These are phyloP conservation scores for Drosophila nigrodunni DNA, from an alignment of 1,140 invertebrate genomes.

Conservation along the genomic window DNA sequence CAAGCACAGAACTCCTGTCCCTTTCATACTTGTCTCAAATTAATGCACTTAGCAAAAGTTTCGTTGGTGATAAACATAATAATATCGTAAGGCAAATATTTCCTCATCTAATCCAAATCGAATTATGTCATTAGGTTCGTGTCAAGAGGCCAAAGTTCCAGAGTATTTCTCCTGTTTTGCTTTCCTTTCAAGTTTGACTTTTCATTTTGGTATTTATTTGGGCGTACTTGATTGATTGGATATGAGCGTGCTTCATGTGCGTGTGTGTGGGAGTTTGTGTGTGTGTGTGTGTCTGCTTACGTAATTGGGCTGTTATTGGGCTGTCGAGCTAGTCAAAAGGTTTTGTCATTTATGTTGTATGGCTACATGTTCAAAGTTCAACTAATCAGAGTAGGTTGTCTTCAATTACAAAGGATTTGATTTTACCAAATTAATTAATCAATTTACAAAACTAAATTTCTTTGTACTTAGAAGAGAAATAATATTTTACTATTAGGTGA, in stretches of 20 bases:
- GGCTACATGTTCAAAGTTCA: constrained; percentile 20
- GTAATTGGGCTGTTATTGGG: constrained; percentile 19
- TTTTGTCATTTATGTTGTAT: constrained; percentile 22
- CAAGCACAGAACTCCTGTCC: constrained; percentile 5
- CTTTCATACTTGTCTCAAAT: constrained; percentile 51
- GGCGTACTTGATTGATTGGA: constrained; percentile 45
- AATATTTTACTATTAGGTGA: too few relatives aligned
- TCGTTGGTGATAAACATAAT: constrained; percentile 57
- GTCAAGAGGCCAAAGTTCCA: constrained; percentile 21
- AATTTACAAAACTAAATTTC: too few relatives aligned
- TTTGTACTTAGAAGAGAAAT: too few relatives aligned
- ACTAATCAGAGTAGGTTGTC: constrained; percentile 34
- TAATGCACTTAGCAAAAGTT: constrained; percentile 51
- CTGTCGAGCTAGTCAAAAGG: constrained; percentile 21
- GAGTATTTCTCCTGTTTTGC: constrained; percentile 2
- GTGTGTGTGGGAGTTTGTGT: not conserved
- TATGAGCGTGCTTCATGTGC: constrained; percentile 8
- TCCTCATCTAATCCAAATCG: constrained; percentile 48
- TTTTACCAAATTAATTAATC: too few relatives aligned
- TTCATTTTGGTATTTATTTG: constrained; percentile 38
- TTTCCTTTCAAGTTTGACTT: constrained; percentile 24
- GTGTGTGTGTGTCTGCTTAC: constrained; percentile 2
- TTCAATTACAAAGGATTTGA: constrained; percentile 18
- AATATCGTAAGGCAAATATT: constrained; percentile 48
- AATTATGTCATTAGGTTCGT: constrained; percentile 64